phyloP scores from a whole-genome alignment of 2,888 invertebrate genomes.

The Ormyrus thymus region DNA sequence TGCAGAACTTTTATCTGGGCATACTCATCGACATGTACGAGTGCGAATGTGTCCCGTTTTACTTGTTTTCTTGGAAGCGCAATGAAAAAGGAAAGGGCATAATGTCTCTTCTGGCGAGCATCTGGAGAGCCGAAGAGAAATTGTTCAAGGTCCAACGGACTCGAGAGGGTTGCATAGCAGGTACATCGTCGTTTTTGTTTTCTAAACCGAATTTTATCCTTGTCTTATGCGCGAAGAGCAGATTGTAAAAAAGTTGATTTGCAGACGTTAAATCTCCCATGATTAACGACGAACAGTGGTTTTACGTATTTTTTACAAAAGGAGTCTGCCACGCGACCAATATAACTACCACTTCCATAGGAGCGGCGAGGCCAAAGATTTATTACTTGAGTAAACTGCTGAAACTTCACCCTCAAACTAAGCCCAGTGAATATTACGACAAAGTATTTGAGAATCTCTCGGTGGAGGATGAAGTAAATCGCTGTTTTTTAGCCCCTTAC shows the following conservation, averaged over 20 bases:
- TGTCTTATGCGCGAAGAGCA: not conserved
- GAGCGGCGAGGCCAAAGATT: conserved; percentile 75
- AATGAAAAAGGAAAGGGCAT: conserved; percentile 67
- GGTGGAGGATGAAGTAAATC: conserved; percentile 70
- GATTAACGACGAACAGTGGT: conserved; percentile 73
- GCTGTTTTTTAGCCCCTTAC: too few relatives aligned
- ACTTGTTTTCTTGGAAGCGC: conserved; percentile 75
- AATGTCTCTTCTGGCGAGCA: conserved; percentile 70
- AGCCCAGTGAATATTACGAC: conserved; percentile 72
- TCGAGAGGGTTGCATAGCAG: conserved; percentile 69
- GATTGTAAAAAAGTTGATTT: not conserved
- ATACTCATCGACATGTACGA: conserved; percentile 73
- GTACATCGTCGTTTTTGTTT: conserved; percentile 57
- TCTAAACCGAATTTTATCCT: not conserved
- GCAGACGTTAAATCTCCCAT: conserved; percentile 71
- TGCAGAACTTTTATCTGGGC: conserved; percentile 73
- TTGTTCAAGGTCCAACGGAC: conserved; percentile 67
- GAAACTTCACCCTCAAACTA: conserved; percentile 66
- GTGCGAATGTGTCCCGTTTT: conserved; percentile 69
- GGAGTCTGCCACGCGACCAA: conserved; percentile 65
- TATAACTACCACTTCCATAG: conserved; percentile 71
- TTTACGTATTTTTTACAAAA: conserved; percentile 65
- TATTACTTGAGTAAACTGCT: conserved; percentile 74
- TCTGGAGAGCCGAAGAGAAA: conserved; percentile 75
- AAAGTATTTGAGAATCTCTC: conserved; percentile 67